Percentiles rank a stretch among this genome's conserved stretches.
phyloP scores from a whole-genome alignment of 2,797 vertebrate species.

The Thamnophis elegans region DNA sequence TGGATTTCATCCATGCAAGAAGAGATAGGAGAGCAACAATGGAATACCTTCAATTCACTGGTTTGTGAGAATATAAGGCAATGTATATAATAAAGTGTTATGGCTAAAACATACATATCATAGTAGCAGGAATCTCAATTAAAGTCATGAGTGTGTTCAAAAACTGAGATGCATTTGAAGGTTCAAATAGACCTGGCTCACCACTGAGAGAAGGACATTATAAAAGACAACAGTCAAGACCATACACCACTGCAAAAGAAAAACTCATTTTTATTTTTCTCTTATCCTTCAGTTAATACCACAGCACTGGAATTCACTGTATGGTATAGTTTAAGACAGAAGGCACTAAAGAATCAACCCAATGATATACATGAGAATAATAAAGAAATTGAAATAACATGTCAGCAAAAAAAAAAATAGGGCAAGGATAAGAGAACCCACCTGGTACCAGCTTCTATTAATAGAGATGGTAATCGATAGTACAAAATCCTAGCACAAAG shows the following conservation, averaged over 20 bases:
- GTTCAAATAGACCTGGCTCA: not conserved
- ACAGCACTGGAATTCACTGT: slow-evolving; percentile 60
- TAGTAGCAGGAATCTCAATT: not conserved
- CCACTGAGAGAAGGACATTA: not conserved
- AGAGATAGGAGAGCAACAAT: not conserved
- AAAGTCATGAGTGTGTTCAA: not conserved
- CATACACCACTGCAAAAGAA: slow-evolving; percentile 37
- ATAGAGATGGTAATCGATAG: slow-evolving; percentile 55
- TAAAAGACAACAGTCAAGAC: slow-evolving; percentile 19
- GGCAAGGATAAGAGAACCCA: slow-evolving; percentile 34
- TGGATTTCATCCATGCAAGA: not conserved
- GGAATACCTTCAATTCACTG: not conserved
- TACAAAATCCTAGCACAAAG: slow-evolving; percentile 49
- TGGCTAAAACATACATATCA: not conserved
- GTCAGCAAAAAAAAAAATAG: not conserved
- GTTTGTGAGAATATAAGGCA: not conserved
- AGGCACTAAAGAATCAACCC: slow-evolving; percentile 72
- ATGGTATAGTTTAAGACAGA: slow-evolving; percentile 71
- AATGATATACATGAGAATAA: slow-evolving; percentile 56
- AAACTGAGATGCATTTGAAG: not conserved
- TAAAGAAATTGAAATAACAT: slow-evolving; percentile 43
- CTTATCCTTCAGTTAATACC: slow-evolving; percentile 63
- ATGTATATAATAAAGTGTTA: not conserved
- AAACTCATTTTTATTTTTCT: slow-evolving; percentile 70
- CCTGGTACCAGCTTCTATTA: slow-evolving; percentile 41